Evolutionary conservation across 1,140 invertebrate genomes (phyloP), one percentile per base, ranked within the genome.

Genomic region (Scaptomyza montana): DNA sequence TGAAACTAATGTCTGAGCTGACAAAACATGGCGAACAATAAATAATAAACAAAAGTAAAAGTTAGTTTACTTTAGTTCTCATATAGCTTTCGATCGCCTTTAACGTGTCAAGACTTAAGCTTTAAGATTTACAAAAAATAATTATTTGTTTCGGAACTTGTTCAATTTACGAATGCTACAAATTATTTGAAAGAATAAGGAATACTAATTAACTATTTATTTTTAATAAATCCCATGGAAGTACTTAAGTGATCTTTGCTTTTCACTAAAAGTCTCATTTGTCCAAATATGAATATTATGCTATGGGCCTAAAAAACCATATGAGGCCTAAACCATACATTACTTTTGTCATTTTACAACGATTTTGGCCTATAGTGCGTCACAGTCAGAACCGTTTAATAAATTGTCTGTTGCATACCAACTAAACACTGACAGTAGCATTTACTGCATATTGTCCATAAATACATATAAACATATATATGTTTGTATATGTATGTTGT

Each of bases 1-100:
- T 46, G 53, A 54, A 66, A 51, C 62, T 66, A 59, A 60, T 30
- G 56, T 19, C 47, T n/a, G 5, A 45, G 63, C 55, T 54, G 49
- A 53, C 28, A 54, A 68, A 16, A 16, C 57, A 63, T 19, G 64
- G 46, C 41, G 16, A 10, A 64, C 30, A 71, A 65, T 19, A 59
- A 65, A 62, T 41, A 57, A 33, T 33, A 33, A 30, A 25, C 28
- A n/a, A 56, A 50, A 13, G 5, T 36, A 25, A 25, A 25, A 25
- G 21, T 25, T 3, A 25, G 21, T 25, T 25, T 25, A 25, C 21
- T 25, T 25, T 3, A 25, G 21, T 25, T 25, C 21, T 25, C 21
- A 25, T 25, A 25, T 25, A 25, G 1, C 21, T 25, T 25, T 25
- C 21, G 21, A 25, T 25, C 2, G 21, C 21, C 16, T 16, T 16